Conservation (phyloP, 2,888 invertebrate species). For the Eubasilissa splendida region DNA sequence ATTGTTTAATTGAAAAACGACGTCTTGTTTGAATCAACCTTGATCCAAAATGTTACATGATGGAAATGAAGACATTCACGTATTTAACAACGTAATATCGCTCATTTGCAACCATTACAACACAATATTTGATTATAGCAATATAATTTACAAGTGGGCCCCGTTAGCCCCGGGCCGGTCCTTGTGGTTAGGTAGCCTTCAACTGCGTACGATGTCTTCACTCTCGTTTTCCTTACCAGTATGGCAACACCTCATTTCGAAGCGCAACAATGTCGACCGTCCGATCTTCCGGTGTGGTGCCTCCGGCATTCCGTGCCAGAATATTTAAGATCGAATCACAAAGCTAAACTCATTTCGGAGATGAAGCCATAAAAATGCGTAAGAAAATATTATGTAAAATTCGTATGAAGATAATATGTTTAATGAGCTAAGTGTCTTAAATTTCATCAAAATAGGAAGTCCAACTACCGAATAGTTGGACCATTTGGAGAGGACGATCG, state of each 20-base stretch:
- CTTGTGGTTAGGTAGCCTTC: background rate
- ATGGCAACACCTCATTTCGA: background rate
- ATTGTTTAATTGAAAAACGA: no score
- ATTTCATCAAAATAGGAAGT: no score
- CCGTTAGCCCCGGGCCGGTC: background rate
- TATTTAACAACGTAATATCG: background rate
- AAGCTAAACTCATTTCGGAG: background rate
- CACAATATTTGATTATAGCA: background rate
- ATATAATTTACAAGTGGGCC: background rate
- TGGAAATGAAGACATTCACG: background rate
- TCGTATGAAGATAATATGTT: no score
- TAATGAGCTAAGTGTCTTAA: no score
- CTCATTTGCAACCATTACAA: background rate
- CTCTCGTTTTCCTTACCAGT: conserved; percentile 12
- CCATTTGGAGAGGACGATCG: no score
- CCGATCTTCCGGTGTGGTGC: conserved; percentile 6
- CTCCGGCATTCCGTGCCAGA: background rate
- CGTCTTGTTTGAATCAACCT: background rate
- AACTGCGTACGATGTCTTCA: background rate
- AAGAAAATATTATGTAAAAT: no score
- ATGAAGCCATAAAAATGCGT: no score
- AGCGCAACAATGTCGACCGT: background rate
- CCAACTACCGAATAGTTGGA: no score
- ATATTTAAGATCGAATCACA: background rate
- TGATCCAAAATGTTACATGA: background rate